Conservation (phyloP, 2,113 vertebrate genomes). For the Vidua chalybeata region DNA sequence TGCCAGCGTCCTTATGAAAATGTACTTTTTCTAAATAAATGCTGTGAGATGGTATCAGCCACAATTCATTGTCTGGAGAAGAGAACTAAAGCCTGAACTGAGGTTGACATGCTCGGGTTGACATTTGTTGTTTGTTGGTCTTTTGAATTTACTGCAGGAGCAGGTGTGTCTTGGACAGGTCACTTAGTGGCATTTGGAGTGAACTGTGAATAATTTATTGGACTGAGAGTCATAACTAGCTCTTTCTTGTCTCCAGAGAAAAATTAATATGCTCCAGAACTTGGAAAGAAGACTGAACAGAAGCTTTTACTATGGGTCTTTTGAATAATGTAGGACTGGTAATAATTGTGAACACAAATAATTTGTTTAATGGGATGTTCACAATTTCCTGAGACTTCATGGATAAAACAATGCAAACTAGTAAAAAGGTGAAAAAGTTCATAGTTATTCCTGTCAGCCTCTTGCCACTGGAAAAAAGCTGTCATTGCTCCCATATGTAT, state of each 20-base stretch:
- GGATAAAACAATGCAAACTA: neutral
- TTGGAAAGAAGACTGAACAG: neutral
- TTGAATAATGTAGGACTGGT: neutral
- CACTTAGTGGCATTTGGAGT: neutral
- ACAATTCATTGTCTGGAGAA: neutral
- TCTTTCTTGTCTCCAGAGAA: constrained; percentile 17
- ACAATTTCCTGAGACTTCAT: neutral
- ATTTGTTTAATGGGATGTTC: neutral
- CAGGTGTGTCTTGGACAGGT: neutral
- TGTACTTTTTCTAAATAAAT: no score
- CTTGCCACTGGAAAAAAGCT: neutral
- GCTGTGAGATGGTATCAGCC: no score
- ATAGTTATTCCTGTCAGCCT: neutral
- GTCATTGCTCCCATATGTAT: neutral
- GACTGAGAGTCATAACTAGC: neutral
- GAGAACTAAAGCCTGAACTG: neutral
- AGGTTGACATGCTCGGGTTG: neutral
- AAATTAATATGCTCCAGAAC: neutral
- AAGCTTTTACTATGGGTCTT: neutral
- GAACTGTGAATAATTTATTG: constrained; percentile 1
- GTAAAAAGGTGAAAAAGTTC: neutral
- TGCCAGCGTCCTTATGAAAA: no score
- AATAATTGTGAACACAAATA: neutral
- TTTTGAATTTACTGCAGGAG: neutral
- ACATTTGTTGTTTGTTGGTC: neutral